phyloP scores from a whole-genome alignment of 2,113 vertebrate genomes.

The Cairina moschata region DNA sequence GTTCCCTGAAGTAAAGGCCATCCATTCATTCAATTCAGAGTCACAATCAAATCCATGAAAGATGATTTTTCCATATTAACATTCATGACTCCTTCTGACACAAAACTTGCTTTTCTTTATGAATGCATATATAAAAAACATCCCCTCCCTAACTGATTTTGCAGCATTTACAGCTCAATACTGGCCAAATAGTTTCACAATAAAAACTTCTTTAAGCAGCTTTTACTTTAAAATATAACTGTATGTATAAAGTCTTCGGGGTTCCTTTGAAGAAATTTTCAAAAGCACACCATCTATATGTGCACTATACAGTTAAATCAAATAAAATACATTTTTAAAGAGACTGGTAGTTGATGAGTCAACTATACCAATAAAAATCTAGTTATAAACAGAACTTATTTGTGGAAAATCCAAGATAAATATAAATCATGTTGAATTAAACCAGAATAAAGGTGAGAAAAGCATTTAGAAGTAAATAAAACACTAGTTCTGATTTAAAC shows the following conservation, averaged over 20 bases:
- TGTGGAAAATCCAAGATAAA: neutral
- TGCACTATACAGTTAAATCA: neutral
- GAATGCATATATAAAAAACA: neutral
- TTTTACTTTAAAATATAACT: neutral
- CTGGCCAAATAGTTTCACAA: neutral
- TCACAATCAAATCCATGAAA: slow-evolving; percentile 9
- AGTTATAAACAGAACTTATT: neutral
- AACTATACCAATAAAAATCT: neutral
- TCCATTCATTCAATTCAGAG: neutral
- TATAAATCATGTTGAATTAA: neutral
- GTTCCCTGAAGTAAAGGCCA: neutral
- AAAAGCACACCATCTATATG: neutral
- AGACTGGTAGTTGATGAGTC: too few species aligned
- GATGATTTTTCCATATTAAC: neutral
- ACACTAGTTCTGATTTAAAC: neutral
- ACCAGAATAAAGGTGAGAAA: neutral
- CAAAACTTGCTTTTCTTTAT: neutral
- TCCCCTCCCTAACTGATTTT: neutral
- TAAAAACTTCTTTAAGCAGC: neutral
- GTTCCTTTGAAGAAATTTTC: neutral
- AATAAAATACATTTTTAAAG: neutral
- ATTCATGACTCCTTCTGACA: neutral
- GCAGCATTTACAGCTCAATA: neutral
- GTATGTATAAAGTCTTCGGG: neutral
- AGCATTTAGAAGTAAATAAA: neutral